Evolutionary conservation across 2,113 vertebrate genomes (phyloP).

Genomic region (Tonatia bakeri): DNA sequence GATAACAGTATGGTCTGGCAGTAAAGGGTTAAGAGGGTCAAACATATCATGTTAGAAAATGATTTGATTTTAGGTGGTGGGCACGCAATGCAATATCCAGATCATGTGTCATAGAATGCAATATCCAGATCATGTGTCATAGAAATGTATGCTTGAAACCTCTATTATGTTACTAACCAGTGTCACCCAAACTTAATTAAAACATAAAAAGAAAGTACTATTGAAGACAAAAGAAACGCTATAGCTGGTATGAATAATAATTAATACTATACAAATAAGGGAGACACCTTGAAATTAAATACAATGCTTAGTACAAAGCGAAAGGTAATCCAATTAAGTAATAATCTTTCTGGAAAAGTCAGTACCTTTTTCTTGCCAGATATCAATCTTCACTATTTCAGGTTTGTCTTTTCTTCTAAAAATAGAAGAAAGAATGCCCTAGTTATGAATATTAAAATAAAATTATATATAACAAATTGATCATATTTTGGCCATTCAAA

Average conservation of each 20-base stretch:
- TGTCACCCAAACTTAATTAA: not conserved
- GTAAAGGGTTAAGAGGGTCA: not conserved
- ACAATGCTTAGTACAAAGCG: not conserved
- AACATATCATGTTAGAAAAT: not conserved
- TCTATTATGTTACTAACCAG: not conserved
- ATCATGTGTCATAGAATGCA: not conserved
- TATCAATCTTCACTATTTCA: not conserved
- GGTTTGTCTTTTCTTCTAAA: not conserved
- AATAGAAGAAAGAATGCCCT: not conserved
- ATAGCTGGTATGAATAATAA: not conserved
- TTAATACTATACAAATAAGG: not conserved
- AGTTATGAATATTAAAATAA: not conserved
- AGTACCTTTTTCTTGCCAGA: not conserved
- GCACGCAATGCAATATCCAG: not conserved
- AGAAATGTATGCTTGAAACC: not conserved
- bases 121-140: not conserved
- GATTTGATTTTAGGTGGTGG: not conserved
- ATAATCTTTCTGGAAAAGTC: not conserved
- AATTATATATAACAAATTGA: not conserved
- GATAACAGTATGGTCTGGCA: not conserved
- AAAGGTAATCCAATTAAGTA: not conserved
- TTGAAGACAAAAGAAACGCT: not conserved
- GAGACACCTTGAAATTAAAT: not conserved
- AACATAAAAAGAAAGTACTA: too few species aligned
- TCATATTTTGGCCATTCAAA: not conserved